Evolutionary conservation across 2,888 invertebrate species (phyloP), one percentile per base, ranked within the genome.

Genomic region (Amblyteles armatorius): DNA sequence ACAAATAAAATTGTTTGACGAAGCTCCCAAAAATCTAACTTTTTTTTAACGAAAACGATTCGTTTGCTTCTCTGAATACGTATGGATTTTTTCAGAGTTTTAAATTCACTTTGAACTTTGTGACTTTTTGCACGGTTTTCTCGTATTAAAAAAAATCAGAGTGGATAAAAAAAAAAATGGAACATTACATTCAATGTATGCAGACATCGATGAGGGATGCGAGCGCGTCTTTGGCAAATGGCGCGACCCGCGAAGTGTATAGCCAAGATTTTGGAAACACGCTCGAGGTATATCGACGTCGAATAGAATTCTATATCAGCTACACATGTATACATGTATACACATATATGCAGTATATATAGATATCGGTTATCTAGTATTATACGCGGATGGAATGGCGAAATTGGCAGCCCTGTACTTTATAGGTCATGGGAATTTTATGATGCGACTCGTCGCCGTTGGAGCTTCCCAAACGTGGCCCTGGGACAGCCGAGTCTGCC

Each of bases 401-500:
- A 16, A 29, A 78, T 78, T 63, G 68, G 78, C 60, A 44, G 36
- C 40, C 19, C 33, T 22, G 72, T 36, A 40, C 4, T 79, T 79
- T 72, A 72, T 79, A 52, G 79, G 79, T 79, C 79, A 71, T 65
- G 40, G 71, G 52, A 40, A 79, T 65, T 80, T 80, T 80, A 73
- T 44, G 79, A 72, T 44, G 36, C 72, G 26, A 44, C n/a, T 13
- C 9, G 65, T 33, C 22, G 40, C n/a, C 52, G 44, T 16, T 19
- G 52, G 71, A 67, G 36, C 72, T 80, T 80, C 67, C 67, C 40
- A 36, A 16, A 16, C 63, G 29, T 33, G 44, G 44, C 33, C 3
- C 63, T n/a, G 13, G 50, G 16, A 57, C 13, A 5, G 36, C 55
- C 36, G 6, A 22, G 29, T 40, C 60, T 48, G 33, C 52, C 16